Percentiles rank a stretch among this genome's conserved stretches.
These are phyloP conservation scores for Cosmorhoe ocellata DNA, from an alignment of 2,888 invertebrate species.

Conservation along the genomic window DNA sequence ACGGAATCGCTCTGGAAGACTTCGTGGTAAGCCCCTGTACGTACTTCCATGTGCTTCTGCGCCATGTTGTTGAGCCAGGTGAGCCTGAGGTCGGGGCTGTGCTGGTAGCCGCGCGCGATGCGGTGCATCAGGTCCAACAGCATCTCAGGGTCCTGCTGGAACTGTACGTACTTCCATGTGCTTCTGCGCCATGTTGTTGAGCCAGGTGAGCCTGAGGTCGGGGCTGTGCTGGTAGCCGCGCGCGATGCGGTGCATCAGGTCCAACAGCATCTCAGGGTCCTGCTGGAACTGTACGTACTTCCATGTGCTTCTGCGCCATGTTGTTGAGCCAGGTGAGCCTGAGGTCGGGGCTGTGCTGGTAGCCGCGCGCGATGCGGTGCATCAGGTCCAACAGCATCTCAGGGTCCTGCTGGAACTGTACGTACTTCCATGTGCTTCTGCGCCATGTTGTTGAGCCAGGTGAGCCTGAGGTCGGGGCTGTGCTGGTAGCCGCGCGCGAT, in stretches of 20 bases:
- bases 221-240: constrained; percentile 95
- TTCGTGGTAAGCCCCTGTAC: too few species aligned
- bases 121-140: constrained; percentile 98
- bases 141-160: constrained; percentile 94
- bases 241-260: constrained; percentile 98
- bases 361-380: constrained; percentile 98
- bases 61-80: constrained; percentile 99
- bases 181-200: constrained; percentile 98
- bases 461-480: constrained; percentile 95
- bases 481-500: constrained; percentile 96
- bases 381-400: constrained; percentile 99
- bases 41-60: constrained; percentile 94
- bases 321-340: constrained; percentile 98
- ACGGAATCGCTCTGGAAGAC: too few species aligned
- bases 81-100: constrained; percentile 94
- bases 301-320: constrained; percentile 98
- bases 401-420: constrained; percentile 94
- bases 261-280: constrained; percentile 98
- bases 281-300: constrained; percentile 89
- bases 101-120: constrained; percentile 95
- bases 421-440: constrained; percentile 94
- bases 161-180: constrained; percentile 88
- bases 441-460: constrained; percentile 99
- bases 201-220: constrained; percentile 97
- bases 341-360: constrained; percentile 93